Evolutionary conservation across 2,113 vertebrate species (phyloP).

Genomic region (Pachycephala philippinensis): DNA sequence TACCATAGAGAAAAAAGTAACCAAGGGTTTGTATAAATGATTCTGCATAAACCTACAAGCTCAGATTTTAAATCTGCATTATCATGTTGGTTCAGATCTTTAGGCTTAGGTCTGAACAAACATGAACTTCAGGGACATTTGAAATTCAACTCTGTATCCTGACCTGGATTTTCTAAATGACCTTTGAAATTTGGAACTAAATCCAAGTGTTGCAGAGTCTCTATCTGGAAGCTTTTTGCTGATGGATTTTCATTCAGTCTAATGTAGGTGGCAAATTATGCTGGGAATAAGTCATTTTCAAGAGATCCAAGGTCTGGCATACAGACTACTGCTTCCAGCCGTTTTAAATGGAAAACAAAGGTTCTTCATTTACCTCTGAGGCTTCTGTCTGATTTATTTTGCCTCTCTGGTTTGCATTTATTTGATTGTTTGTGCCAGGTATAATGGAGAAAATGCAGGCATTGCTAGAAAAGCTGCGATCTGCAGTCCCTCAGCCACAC

Average conservation of each 20-base stretch:
- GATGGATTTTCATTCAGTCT: conserved; percentile 50
- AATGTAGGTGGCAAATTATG: conserved; percentile 47
- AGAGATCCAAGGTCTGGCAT: conserved; percentile 40
- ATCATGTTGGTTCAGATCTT: conserved; percentile 8
- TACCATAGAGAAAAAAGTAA: conserved; percentile 12
- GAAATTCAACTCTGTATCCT: conserved; percentile 44
- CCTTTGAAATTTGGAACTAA: conserved; percentile 56
- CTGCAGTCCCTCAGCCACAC: neutral
- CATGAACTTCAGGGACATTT: conserved; percentile 39
- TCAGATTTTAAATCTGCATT: conserved; percentile 35
- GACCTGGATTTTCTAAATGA: conserved; percentile 44
- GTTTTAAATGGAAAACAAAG: conserved; percentile 61
- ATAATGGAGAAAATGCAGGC: conserved; percentile 42
- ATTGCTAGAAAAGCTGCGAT: neutral
- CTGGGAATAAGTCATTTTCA: conserved; percentile 20
- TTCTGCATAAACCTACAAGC: neutral
- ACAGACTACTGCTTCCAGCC: conserved; percentile 11
- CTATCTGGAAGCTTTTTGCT: conserved; percentile 33
- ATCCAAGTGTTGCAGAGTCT: conserved; percentile 30
- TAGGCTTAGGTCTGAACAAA: conserved; percentile 23
- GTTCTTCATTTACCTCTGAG: conserved; percentile 63
- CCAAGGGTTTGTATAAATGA: neutral
- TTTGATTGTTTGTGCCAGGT: conserved; percentile 60
- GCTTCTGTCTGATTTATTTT: conserved; percentile 30
- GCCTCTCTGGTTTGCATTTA: conserved; percentile 48